Evolutionary conservation across 2,888 invertebrate genomes (phyloP).

Genomic region (Julus scanicus): DNA sequence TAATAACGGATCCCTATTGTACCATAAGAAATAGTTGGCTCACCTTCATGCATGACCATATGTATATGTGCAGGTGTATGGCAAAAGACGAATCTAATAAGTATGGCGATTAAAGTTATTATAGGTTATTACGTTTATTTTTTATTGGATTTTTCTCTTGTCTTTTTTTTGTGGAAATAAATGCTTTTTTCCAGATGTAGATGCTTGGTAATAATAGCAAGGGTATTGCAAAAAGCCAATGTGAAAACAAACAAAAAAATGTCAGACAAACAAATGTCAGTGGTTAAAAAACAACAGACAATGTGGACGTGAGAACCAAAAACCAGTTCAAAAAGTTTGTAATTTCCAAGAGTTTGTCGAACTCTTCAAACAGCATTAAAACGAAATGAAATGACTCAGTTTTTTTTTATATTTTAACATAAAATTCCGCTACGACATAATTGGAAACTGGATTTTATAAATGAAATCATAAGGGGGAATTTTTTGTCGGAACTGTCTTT

Average conservation of each 20-base stretch:
- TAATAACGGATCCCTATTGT: background rate
- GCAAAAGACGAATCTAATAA: background rate
- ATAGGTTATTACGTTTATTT: background rate
- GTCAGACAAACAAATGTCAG: slow-evolving; percentile 24
- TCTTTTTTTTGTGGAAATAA: background rate
- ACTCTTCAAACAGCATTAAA: background rate
- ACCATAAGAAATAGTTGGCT: background rate
- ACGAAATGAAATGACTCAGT: slow-evolving; percentile 1
- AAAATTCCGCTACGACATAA: background rate
- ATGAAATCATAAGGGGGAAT: background rate
- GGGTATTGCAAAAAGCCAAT: background rate
- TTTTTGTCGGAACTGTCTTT: background rate
- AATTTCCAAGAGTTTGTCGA: slow-evolving; percentile 20
- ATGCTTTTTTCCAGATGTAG: background rate
- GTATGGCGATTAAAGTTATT: background rate
- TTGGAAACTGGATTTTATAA: slow-evolving; percentile 4
- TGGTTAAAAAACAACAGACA: background rate
- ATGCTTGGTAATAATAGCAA: background rate
- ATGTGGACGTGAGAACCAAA: slow-evolving; percentile 30
- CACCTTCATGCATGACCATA: background rate
- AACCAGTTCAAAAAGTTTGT: slow-evolving; percentile 5
- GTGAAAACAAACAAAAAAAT: slow-evolving; percentile 1
- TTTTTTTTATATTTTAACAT: background rate
- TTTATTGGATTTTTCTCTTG: background rate
- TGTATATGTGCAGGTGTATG: background rate